phyloP scores from a whole-genome alignment of 2,888 invertebrate genomes.

The Drosophila tripunctata region DNA sequence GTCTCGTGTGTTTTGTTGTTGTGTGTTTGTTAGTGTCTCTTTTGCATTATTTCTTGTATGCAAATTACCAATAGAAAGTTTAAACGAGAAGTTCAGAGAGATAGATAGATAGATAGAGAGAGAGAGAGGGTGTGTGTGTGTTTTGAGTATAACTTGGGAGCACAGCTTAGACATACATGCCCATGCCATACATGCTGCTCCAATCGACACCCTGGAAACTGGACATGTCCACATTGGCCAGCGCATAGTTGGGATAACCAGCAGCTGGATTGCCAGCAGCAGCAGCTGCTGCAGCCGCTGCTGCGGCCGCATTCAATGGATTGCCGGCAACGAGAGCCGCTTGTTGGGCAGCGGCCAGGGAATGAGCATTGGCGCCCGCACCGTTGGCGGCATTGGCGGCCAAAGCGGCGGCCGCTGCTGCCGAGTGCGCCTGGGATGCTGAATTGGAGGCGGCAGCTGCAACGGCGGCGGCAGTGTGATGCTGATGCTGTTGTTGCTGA shows the following conservation, averaged over 20 bases:
- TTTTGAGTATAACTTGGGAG: no score
- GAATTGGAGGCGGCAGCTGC: conserved; percentile 64
- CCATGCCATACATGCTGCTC: conserved; percentile 96
- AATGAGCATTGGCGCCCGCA: conserved; percentile 74
- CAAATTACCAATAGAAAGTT: conserved; percentile 38
- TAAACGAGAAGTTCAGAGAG: background rate
- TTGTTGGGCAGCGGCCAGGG: conserved; percentile 85
- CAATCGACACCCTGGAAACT: conserved; percentile 96
- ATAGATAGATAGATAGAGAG: background rate
- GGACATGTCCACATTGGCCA: conserved; percentile 95
- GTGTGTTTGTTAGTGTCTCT: conserved; percentile 13
- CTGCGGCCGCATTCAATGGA: conserved; percentile 86
- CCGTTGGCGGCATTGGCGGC: conserved; percentile 77
- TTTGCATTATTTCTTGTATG: conserved; percentile 33
- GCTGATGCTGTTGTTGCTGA: conserved; percentile 63
- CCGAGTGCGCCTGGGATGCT: conserved; percentile 84
- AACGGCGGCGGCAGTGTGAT: conserved; percentile 57
- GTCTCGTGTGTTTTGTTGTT: conserved; percentile 4
- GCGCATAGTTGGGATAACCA: conserved; percentile 90
- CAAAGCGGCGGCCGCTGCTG: conserved; percentile 70
- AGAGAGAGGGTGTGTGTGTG: background rate
- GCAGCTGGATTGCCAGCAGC: conserved; percentile 87
- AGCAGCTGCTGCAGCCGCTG: conserved; percentile 86
- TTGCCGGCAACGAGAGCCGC: conserved; percentile 79
- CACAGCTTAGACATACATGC: conserved; percentile 90